These are phyloP conservation scores for Hyperoodon ampullatus DNA, from an alignment of 2,113 vertebrate genomes.

Conservation along the genomic window DNA sequence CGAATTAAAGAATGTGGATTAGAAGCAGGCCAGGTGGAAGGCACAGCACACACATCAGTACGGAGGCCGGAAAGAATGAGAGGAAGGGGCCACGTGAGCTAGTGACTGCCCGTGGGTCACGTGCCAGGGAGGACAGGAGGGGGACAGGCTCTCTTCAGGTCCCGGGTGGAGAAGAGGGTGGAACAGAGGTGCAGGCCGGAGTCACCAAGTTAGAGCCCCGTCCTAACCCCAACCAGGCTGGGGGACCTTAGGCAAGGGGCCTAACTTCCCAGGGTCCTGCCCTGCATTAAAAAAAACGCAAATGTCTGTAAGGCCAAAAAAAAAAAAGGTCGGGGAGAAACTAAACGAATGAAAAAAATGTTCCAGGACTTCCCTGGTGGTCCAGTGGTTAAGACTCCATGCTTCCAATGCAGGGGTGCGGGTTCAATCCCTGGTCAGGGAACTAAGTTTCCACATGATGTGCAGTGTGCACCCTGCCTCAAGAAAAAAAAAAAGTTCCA, in stretches of 20 bases:
- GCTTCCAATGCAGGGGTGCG: too few relatives aligned
- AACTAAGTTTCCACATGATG: too few relatives aligned
- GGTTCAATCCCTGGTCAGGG: too few relatives aligned
- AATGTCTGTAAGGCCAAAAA: too few relatives aligned
- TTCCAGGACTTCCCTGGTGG: too few relatives aligned
- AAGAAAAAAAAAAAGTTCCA: neutral
- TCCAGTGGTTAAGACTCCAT: too few relatives aligned
- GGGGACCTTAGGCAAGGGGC: neutral
- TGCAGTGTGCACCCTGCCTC: too few relatives aligned
- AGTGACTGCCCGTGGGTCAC: rapidly evolving
- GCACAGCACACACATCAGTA: rapidly evolving
- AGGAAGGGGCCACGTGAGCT: neutral
- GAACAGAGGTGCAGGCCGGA: rapidly evolving
- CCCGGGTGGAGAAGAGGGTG: rapidly evolving
- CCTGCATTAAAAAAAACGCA: rapidly evolving
- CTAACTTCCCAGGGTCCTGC: neutral
- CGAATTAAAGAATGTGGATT: neutral
- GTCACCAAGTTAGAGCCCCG: neutral
- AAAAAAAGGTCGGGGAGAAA: neutral
- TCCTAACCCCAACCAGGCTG: rapidly evolving
- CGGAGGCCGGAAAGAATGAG: rapidly evolving
- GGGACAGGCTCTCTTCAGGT: neutral
- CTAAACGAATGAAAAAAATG: neutral
- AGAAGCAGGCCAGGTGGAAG: neutral
- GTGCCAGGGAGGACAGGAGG: rapidly evolving